Percentiles rank a stretch among this genome's conserved stretches.
Conservation (phyloP, 2,113 vertebrate genomes). For the Aegotheles bennettii region DNA sequence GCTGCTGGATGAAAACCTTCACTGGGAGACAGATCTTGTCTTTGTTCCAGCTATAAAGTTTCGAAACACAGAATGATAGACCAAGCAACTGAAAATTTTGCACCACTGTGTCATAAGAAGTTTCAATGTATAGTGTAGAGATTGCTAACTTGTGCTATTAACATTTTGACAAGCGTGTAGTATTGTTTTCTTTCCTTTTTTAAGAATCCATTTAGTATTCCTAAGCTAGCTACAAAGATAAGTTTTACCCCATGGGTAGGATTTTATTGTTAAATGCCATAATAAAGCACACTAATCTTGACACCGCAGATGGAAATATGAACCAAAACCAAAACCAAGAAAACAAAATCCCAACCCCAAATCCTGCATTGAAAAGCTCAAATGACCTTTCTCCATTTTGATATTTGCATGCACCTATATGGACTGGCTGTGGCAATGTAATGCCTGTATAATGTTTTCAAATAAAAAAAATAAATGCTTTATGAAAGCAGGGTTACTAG, state of each 20-base stretch:
- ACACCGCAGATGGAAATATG: constrained; percentile 64
- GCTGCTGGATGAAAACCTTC: constrained; percentile 1
- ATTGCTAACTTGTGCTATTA: constrained; percentile 86
- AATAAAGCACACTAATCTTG: constrained; percentile 79
- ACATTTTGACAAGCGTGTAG: constrained; percentile 79
- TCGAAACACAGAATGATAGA: constrained; percentile 31
- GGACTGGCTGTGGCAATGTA: constrained; percentile 86
- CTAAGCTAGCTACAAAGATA: constrained; percentile 74
- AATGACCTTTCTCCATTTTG: constrained; percentile 74
- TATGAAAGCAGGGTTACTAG: constrained; percentile 67
- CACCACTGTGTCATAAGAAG: constrained; percentile 75
- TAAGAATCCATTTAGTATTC: constrained; percentile 69
- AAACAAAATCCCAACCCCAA: constrained; percentile 60
- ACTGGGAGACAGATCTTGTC: constrained; percentile 36
- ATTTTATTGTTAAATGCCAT: constrained; percentile 77
- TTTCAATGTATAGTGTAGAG: constrained; percentile 80
- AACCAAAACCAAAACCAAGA: constrained; percentile 68
- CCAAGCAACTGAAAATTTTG: constrained; percentile 67
- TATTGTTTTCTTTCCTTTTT: constrained; percentile 66
- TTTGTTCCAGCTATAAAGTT: constrained; percentile 46
- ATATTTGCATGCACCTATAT: constrained; percentile 86
- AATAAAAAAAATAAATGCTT: constrained; percentile 83
- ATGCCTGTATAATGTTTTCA: constrained; percentile 88
- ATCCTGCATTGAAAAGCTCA: constrained; percentile 63
- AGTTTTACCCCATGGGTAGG: constrained; percentile 87